Evolutionary conservation across 2,113 vertebrate species (phyloP).

Genomic region (Acrocephalus kingi): DNA sequence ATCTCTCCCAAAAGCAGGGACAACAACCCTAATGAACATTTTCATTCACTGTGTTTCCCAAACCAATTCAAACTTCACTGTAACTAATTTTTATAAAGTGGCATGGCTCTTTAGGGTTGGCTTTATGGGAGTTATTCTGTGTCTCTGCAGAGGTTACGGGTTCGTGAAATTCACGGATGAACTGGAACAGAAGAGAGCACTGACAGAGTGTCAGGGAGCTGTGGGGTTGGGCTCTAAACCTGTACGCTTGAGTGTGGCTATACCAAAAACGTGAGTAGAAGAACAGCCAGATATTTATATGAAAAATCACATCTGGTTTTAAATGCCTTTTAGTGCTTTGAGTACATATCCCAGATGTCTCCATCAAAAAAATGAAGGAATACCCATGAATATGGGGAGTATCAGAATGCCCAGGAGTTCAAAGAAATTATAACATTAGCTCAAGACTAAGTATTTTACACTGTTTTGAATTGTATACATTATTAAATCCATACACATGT

Average conservation of each 20-base stretch:
- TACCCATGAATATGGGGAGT: not conserved
- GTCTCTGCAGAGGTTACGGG: slow-evolving; percentile 86
- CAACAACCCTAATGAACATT: not conserved
- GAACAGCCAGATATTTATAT: not conserved
- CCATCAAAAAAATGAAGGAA: not conserved
- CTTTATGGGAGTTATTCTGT: not conserved
- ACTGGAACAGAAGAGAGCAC: slow-evolving; percentile 86
- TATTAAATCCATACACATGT: not conserved
- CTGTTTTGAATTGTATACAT: not conserved
- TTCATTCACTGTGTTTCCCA: not conserved
- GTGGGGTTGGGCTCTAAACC: slow-evolving; percentile 87
- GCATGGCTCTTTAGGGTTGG: not conserved
- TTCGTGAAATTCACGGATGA: slow-evolving; percentile 95
- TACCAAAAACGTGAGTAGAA: slow-evolving; percentile 87
- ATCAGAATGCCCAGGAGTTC: not conserved
- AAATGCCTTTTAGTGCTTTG: not conserved
- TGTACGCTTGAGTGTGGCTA: slow-evolving; percentile 89
- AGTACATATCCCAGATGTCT: not conserved
- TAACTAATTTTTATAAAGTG: not conserved
- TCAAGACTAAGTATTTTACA: not conserved
- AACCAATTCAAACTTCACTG: not conserved
- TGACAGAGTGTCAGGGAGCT: slow-evolving; percentile 89
- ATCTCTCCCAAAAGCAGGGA: not conserved
- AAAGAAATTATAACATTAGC: not conserved
- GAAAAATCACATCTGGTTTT: not conserved